A percentile compares a stretch with the other conserved stretches of the same genome.
Conservation (phyloP, 2,797 vertebrate genomes). For the Odontamblyopus rebecca region DNA sequence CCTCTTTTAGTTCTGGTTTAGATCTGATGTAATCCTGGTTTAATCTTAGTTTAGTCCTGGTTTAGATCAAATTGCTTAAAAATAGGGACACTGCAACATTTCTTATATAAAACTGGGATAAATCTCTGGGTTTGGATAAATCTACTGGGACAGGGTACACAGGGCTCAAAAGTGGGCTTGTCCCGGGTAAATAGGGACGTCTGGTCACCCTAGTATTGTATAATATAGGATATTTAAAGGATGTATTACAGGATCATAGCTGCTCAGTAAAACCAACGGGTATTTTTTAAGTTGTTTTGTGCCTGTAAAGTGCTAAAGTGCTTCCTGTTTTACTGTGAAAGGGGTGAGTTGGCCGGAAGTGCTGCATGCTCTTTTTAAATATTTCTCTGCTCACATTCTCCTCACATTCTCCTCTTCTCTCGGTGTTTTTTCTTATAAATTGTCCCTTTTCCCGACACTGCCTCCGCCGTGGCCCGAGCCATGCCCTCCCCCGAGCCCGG, state of each 20-base stretch:
- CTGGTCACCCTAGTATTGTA: no score
- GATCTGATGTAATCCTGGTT: no score
- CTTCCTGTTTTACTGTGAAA: slow-evolving; percentile 47
- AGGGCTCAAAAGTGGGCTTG: no score
- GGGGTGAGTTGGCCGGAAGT: slow-evolving; percentile 13
- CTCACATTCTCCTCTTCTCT: slow-evolving; percentile 29
- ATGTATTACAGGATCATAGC: neutral
- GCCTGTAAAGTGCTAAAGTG: neutral
- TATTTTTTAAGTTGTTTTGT: neutral
- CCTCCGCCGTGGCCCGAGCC: neutral
- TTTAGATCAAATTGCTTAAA: no score
- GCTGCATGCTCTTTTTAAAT: slow-evolving; percentile 25
- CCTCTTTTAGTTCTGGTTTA: no score
- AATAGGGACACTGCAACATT: no score
- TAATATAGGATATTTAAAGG: no score
- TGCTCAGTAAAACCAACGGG: neutral
- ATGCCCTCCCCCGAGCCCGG: slow-evolving; percentile 19
- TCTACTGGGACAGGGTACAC: no score
- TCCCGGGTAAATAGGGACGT: no score
- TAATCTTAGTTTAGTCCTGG: no score
- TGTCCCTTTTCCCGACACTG: neutral
- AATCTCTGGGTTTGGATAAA: no score
- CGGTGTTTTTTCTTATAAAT: slow-evolving; percentile 28
- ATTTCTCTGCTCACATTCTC: slow-evolving; percentile 41
- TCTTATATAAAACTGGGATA: no score